A percentile compares a stretch with the other conserved stretches of the same genome.
These are phyloP conservation scores for Drosophila bunnanda DNA, from an alignment of 2,888 invertebrate genomes.

Conservation along the genomic window DNA sequence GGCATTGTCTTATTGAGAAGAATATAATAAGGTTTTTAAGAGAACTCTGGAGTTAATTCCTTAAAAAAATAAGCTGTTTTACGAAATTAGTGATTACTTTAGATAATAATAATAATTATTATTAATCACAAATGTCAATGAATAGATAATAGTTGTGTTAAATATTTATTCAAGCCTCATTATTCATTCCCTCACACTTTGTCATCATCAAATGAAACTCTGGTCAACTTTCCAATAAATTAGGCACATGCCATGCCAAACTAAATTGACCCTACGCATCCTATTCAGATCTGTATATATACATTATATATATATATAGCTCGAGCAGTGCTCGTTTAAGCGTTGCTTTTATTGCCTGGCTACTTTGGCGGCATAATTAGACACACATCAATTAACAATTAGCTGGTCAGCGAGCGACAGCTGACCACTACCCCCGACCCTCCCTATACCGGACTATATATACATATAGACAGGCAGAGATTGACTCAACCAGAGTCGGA, in stretches of 20 bases:
- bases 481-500: constrained; percentile 12
- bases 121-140: too few relatives aligned
- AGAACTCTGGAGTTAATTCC: neutral
- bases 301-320: neutral
- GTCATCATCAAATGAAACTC: constrained; percentile 6
- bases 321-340: constrained; percentile 8
- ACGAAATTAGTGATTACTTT: too few relatives aligned
- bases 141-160: too few relatives aligned
- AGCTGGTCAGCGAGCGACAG: constrained; percentile 64
- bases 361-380: constrained; percentile 80
- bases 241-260: constrained; percentile 16
- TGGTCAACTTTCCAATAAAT: constrained; percentile 31
- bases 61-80: too few relatives aligned
- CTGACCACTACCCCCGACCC: constrained; percentile 53
- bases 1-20: neutral
- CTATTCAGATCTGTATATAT: constrained; percentile 2
- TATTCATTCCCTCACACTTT: neutral
- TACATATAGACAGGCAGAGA: neutral
- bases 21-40: neutral
- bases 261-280: constrained; percentile 11
- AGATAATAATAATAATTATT: too few relatives aligned
- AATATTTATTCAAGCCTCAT: neutral
- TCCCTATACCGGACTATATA: constrained; percentile 1
- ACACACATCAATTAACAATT: constrained; percentile 84
- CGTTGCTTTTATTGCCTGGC: constrained; percentile 77